Conservation (phyloP, 1,140 invertebrate genomes). For the Lanistes nyassanus region DNA sequence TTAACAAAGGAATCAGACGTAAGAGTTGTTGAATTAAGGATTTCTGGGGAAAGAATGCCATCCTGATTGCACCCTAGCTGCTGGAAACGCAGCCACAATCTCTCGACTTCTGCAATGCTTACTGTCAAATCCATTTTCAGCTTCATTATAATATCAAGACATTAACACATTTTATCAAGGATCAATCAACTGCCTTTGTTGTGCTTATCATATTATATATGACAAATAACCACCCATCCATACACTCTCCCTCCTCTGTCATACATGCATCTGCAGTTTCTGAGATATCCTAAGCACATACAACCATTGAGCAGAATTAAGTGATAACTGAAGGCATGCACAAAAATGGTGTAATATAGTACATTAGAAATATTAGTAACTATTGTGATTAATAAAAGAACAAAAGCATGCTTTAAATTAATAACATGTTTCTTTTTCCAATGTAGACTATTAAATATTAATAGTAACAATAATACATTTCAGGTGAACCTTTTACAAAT, state of each 20-base stretch:
- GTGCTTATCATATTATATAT: neutral
- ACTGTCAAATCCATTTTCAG: slow-evolving; percentile 45
- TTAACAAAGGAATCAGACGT: slow-evolving; percentile 52
- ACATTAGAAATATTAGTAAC: too few species aligned
- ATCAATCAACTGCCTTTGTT: neutral
- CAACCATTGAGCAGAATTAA: neutral
- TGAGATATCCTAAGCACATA: too few species aligned
- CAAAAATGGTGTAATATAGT: neutral
- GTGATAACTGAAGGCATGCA: neutral
- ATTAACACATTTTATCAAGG: neutral
- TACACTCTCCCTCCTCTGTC: neutral
- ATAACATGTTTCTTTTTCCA: neutral
- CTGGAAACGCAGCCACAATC: slow-evolving; percentile 61
- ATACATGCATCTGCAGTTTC: neutral
- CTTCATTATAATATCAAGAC: too few species aligned
- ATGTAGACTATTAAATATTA: neutral
- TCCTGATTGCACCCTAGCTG: slow-evolving; percentile 57
- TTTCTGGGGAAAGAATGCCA: slow-evolving; percentile 47
- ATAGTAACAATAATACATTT: too few species aligned
- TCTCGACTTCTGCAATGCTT: slow-evolving; percentile 63
- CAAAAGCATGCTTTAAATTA: neutral
- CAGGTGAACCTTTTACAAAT: too few species aligned
- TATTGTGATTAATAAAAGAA: neutral
- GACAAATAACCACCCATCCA: neutral
- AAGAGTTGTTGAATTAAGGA: slow-evolving; percentile 36